Evolutionary conservation across 2,888 invertebrate genomes (phyloP).

Genomic region (Lochmaea capreae): DNA sequence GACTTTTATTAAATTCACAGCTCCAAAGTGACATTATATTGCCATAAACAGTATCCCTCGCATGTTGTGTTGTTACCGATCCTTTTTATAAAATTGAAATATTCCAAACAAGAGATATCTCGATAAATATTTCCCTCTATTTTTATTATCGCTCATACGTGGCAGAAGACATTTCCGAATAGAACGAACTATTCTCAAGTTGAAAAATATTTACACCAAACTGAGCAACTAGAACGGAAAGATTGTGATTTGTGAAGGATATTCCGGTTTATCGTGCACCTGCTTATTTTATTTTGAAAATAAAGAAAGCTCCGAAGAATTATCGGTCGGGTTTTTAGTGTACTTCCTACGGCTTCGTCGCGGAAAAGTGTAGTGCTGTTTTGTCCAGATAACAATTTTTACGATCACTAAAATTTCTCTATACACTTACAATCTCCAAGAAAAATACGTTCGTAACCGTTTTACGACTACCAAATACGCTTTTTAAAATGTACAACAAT

Average conservation of each 20-base stretch:
- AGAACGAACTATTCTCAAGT: constrained; percentile 22
- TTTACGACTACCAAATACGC: background rate
- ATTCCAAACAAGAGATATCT: background rate
- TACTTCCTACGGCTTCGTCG: background rate
- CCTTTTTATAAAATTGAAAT: too few species aligned
- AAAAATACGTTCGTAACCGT: background rate
- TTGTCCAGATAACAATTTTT: constrained; percentile 20
- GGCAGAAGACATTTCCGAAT: background rate
- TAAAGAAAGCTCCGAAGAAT: constrained; percentile 18
- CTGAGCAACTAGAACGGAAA: constrained; percentile 38
- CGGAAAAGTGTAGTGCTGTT: constrained; percentile 4
- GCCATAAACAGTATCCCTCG: too few species aligned
- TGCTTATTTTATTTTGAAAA: constrained; percentile 31
- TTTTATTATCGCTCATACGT: background rate
- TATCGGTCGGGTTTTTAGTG: constrained; percentile 10
- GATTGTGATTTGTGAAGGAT: constrained; percentile 32
- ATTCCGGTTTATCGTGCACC: constrained; percentile 33
- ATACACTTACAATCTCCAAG: background rate
- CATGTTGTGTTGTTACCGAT: too few species aligned
- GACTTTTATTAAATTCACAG: too few species aligned
- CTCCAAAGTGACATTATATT: too few species aligned
- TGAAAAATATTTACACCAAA: constrained; percentile 35
- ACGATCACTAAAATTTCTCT: background rate
- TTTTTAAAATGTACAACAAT: too few species aligned
- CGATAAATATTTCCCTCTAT: background rate